Base-by-base conservation (phyloP, 2,113 vertebrate species). In the Siphamia tubifer region DNA sequence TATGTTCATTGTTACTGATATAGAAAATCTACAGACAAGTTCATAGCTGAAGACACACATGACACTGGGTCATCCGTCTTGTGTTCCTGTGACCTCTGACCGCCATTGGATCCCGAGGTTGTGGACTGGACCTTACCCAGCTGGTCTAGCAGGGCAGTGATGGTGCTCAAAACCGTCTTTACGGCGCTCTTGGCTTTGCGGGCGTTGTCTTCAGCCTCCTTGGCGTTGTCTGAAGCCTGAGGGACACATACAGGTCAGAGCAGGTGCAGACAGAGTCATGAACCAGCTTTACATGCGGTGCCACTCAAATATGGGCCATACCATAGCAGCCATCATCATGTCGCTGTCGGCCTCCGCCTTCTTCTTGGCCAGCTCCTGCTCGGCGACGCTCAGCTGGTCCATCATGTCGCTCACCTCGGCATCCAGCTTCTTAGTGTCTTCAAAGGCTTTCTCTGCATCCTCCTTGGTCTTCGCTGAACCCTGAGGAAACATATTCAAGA, bases 271-370 rank as follows among this genome's bases (percentile, higher is more conserved):
- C n/a, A n/a, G n/a, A n/a, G n/a, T n/a, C n/a, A n/a, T n/a, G n/a
- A n/a, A n/a, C n/a, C n/a, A n/a, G n/a, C n/a, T n/a, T n/a, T n/a
- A n/a, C n/a, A n/a, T n/a, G n/a, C n/a, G n/a, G n/a, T n/a, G n/a
- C n/a, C n/a, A n/a, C n/a, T n/a, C n/a, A n/a, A n/a, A n/a, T n/a
- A n/a, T n/a, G n/a, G n/a, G n/a, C 56, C 92, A 57, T 67, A 98
- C 98, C 96, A 95, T 96, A 3, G 79, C 74, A 0, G 98, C 96
- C 96, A 98, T 96, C 95, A 94, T 98, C 96, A 96, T 98, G 74
- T 99, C 98, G 49, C 86, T 89, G 61, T 95, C 94, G 0, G 96
- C 96, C 17, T 94, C 94, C 0, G 87, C 88, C 69, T 95, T 95
- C 77, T 97, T 98, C 48, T 3, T 80, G 48, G 83, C 81, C 54